Conservation (phyloP, 2,888 invertebrate genomes). For the Agelastica alni region DNA sequence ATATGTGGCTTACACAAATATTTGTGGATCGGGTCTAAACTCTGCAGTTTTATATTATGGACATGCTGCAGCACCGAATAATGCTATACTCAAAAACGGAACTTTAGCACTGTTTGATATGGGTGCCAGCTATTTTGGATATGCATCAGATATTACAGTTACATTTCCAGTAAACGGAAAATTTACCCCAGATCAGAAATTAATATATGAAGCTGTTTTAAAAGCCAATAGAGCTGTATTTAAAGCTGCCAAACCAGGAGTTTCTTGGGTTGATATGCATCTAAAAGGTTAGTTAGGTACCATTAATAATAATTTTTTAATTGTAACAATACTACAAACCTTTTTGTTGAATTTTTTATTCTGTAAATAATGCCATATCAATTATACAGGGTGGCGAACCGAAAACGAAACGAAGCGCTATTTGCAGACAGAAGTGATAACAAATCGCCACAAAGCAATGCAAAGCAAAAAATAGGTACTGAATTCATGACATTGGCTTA, state of each 20-base stretch:
- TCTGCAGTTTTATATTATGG: conserved; percentile 93
- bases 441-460: no score
- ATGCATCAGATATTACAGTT: conserved; percentile 96
- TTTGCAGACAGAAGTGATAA: no score
- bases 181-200: conserved; percentile 87
- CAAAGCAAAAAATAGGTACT: no score
- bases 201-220: conserved; percentile 89
- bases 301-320: no score
- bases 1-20: conserved; percentile 91
- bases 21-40: conserved; percentile 91
- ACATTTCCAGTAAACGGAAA: conserved; percentile 94
- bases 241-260: conserved; percentile 81
- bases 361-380: no score
- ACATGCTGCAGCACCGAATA: conserved; percentile 93
- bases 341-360: no score
- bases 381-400: no score
- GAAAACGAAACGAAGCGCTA: no score
- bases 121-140: conserved; percentile 97
- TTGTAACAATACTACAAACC: no score
- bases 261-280: conserved; percentile 95
- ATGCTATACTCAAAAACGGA: conserved; percentile 73
- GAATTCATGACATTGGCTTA: no score
- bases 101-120: conserved; percentile 97
- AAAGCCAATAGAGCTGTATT: conserved; percentile 84
- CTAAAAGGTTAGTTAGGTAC: no score